These are phyloP conservation scores for Haemorhous mexicanus DNA, from an alignment of 2,113 vertebrate genomes.

Conservation along the genomic window DNA sequence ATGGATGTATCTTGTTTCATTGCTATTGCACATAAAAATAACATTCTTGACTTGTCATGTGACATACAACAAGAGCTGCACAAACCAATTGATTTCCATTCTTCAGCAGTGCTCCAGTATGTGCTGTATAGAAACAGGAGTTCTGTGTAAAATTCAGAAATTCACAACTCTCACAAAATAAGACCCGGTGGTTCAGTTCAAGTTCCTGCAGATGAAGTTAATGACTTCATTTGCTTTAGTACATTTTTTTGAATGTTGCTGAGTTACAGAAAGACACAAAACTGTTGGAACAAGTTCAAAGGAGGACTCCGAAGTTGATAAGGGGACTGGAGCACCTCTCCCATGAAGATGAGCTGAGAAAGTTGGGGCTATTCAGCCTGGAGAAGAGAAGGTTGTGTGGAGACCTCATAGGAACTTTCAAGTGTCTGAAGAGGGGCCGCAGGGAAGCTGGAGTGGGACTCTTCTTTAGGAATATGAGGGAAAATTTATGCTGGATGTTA, in stretches of 20 bases:
- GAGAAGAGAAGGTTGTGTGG: neutral
- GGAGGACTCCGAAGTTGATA: rapidly evolving
- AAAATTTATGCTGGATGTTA: neutral
- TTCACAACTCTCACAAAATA: neutral
- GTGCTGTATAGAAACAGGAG: neutral
- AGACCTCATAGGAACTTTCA: neutral
- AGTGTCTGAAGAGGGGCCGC: neutral
- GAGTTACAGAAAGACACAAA: neutral
- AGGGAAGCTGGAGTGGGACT: neutral
- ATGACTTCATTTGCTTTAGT: neutral
- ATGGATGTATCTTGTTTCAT: neutral
- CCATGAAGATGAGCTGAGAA: neutral
- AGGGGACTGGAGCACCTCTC: neutral
- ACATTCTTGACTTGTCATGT: neutral
- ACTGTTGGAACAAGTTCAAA: neutral
- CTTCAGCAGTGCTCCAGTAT: neutral
- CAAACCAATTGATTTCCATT: neutral
- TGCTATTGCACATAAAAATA: neutral
- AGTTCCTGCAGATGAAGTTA: neutral
- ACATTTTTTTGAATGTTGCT: neutral
- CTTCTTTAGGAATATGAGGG: neutral
- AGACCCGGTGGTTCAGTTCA: neutral
- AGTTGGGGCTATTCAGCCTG: neutral
- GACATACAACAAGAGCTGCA: neutral
- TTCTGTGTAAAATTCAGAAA: neutral